Percentiles rank a stretch among this genome's conserved stretches.
Evolutionary conservation across 2,888 invertebrate species (phyloP).

Genomic region (Synanthedon tipuliformis): DNA sequence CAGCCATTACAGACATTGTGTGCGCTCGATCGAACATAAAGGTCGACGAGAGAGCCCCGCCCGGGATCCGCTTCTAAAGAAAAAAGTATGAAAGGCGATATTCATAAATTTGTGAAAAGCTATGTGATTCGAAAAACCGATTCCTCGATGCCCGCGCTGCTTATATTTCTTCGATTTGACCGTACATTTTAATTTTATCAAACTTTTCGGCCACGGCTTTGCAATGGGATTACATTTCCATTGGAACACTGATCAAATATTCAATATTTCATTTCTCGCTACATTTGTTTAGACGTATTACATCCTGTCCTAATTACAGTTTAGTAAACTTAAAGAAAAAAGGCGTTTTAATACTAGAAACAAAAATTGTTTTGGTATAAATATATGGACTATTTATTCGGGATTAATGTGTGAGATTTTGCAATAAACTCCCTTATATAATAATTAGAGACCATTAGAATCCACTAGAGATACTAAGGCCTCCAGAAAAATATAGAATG

Average conservation of each 20-base stretch:
- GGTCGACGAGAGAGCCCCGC: slow-evolving; percentile 26
- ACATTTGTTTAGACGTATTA: slow-evolving; percentile 16
- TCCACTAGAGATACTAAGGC: too few relatives aligned
- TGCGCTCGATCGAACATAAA: slow-evolving; percentile 53
- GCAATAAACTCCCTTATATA: too few relatives aligned
- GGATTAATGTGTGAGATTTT: too few relatives aligned
- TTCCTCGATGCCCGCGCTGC: slow-evolving; percentile 22
- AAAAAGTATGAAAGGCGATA: slow-evolving; percentile 42
- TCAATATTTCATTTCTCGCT: slow-evolving; percentile 20
- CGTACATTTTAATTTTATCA: background rate
- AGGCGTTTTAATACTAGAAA: too few relatives aligned
- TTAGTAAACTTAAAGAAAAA: too few relatives aligned
- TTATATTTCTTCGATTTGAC: slow-evolving; percentile 24
- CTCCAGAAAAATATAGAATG: too few relatives aligned
- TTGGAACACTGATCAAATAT: slow-evolving; percentile 28
- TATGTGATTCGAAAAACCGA: slow-evolving; percentile 26
- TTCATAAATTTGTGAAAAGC: slow-evolving; percentile 41
- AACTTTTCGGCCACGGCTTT: background rate
- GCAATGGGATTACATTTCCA: slow-evolving; percentile 14
- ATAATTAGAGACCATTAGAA: too few relatives aligned
- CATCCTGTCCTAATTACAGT: too few relatives aligned
- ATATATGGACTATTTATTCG: too few relatives aligned
- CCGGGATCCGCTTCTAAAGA: slow-evolving; percentile 30
- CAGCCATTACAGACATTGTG: slow-evolving; percentile 54
- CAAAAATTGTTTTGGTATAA: too few relatives aligned